phyloP scores from a whole-genome alignment of 2,113 vertebrate species.

The Limanda limanda region DNA sequence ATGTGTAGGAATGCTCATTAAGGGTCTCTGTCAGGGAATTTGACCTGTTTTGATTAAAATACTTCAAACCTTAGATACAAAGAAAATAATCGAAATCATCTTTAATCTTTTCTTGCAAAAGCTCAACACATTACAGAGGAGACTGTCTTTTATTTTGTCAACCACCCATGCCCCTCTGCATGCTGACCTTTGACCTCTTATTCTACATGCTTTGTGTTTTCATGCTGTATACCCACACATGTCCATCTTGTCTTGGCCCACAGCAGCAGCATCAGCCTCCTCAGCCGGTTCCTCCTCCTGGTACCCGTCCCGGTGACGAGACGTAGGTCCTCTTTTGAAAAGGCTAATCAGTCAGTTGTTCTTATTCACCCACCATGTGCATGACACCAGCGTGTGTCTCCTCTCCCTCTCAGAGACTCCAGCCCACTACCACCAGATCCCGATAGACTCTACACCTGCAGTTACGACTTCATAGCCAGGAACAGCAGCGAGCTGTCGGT shows the following conservation, averaged over 20 bases:
- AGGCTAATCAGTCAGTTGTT: background rate
- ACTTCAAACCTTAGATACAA: no score
- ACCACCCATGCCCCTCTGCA: background rate
- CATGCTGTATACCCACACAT: background rate
- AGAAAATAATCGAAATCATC: background rate
- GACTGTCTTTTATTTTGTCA: background rate
- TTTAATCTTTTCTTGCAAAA: no score
- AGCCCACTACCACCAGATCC: constrained; percentile 17
- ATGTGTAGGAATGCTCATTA: no score
- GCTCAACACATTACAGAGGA: background rate
- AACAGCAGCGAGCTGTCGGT: constrained; percentile 91
- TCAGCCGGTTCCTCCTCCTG: constrained; percentile 20
- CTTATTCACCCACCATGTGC: background rate
- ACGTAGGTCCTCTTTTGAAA: constrained; percentile 54
- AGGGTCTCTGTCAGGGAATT: no score
- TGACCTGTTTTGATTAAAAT: no score
- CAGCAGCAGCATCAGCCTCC: constrained; percentile 55
- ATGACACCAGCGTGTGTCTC: background rate
- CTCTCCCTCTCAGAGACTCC: constrained; percentile 55
- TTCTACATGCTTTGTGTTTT: background rate
- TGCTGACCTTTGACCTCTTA: background rate
- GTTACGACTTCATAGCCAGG: constrained; percentile 90
- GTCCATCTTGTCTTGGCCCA: background rate
- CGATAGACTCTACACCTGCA: constrained; percentile 82
- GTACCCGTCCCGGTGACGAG: constrained; percentile 22